Evolutionary conservation across 2,888 invertebrate genomes (phyloP).

Genomic region (Chymomyza procnemis): DNA sequence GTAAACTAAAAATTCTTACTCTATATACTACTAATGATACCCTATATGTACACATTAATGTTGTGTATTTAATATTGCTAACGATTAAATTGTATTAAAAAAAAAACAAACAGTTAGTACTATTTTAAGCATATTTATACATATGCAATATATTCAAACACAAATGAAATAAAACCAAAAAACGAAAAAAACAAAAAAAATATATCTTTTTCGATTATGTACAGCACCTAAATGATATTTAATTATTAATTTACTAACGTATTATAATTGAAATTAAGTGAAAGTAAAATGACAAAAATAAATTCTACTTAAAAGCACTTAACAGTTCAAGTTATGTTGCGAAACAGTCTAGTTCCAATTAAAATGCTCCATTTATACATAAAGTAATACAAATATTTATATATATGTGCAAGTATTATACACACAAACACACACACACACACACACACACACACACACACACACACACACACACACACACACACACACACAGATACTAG

Average conservation of each 20-base stretch:
- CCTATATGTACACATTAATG: slow-evolving; percentile 19
- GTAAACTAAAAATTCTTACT: slow-evolving; percentile 40
- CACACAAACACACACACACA: slow-evolving; percentile 44
- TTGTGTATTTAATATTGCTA: slow-evolving; percentile 46
- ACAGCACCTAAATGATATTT: slow-evolving; percentile 45
- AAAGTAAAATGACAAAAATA: slow-evolving; percentile 20
- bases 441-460: slow-evolving; percentile 18
- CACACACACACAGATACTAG: slow-evolving; percentile 5
- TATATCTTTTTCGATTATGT: slow-evolving; percentile 43
- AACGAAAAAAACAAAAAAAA: too few relatives aligned
- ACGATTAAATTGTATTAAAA: slow-evolving; percentile 30
- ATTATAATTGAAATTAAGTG: slow-evolving; percentile 18
- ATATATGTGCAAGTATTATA: slow-evolving; percentile 62
- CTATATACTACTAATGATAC: slow-evolving; percentile 33
- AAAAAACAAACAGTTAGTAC: slow-evolving; percentile 34
- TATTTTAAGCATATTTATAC: slow-evolving; percentile 16
- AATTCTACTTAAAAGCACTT: slow-evolving; percentile 1
- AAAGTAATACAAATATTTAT: slow-evolving; percentile 20
- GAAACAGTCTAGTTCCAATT: slow-evolving; percentile 19
- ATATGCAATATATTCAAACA: slow-evolving; percentile 27
- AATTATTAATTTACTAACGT: slow-evolving; percentile 15
- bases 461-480: slow-evolving; percentile 6
- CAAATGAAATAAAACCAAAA: too few relatives aligned
- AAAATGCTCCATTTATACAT: slow-evolving; percentile 27
- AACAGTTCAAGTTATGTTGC: slow-evolving; percentile 22